A percentile compares a stretch with the other conserved stretches of the same genome.
These are phyloP conservation scores for Telmatochromis brichardi DNA, from an alignment of 2,113 vertebrate genomes.

Conservation along the genomic window DNA sequence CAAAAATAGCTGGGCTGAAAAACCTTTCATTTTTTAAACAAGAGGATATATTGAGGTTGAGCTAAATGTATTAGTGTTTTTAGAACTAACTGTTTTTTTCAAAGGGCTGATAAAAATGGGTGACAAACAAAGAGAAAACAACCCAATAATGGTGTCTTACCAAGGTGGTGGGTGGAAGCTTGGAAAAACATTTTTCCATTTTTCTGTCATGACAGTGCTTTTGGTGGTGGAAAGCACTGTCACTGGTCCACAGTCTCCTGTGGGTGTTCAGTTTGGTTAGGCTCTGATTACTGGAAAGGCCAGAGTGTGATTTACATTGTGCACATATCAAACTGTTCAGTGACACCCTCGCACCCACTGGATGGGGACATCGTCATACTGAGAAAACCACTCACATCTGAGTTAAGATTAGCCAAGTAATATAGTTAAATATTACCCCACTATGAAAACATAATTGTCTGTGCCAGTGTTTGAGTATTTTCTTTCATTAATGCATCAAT, in stretches of 20 bases:
- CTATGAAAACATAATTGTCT: not conserved
- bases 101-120: not conserved
- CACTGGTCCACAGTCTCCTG: not conserved
- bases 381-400: not conserved
- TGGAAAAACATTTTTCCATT: not conserved
- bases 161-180: not conserved
- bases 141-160: not conserved
- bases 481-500: not conserved
- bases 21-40: accelerated
- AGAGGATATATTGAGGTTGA: not conserved
- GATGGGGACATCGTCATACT: not conserved
- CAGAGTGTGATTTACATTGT: not conserved
- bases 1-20: not conserved
- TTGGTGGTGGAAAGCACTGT: not conserved
- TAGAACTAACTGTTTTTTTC: not conserved
- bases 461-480: not conserved
- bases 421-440: not conserved
- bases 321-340: not conserved
- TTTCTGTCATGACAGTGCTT: not conserved
- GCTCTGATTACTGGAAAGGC: not conserved
- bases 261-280: not conserved
- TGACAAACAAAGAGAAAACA: not conserved
- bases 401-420: not conserved
- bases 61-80: not conserved
- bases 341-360: not conserved